phyloP scores from a whole-genome alignment of 64 coral and sea anemone genomes.

The Actinia tenebrosa region DNA sequence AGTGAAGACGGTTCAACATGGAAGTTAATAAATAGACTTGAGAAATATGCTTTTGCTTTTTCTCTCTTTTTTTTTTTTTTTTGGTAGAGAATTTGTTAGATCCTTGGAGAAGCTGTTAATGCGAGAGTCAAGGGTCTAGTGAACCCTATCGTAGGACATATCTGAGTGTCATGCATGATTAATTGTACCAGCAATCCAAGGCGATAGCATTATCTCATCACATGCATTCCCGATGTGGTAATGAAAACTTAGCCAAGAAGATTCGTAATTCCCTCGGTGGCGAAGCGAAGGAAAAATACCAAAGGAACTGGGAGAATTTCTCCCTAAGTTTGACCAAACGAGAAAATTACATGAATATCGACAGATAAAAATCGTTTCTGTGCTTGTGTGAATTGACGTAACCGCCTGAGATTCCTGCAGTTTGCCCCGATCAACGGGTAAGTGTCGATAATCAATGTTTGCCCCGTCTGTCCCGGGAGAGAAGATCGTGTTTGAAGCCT shows the following conservation, averaged over 20 bases:
- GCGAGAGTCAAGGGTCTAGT: neutral
- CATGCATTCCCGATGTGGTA: conserved; percentile 26
- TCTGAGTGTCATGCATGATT: conserved; percentile 17
- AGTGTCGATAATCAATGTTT: neutral
- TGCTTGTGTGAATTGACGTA: neutral
- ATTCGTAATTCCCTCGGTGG: conserved; percentile 23
- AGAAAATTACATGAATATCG: neutral
- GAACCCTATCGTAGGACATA: neutral
- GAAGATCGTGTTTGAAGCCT: neutral
- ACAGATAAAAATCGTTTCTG: neutral
- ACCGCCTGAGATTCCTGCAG: neutral
- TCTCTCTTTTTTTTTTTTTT: neutral
- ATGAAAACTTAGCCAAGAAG: conserved; percentile 3
- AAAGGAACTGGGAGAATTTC: conserved; percentile 26
- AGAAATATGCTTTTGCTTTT: neutral
- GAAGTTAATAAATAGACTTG: too few species aligned
- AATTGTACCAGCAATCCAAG: neutral
- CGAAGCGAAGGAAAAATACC: neutral
- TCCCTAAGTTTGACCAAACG: conserved; percentile 17
- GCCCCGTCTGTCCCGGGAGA: neutral
- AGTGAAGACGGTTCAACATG: neutral
- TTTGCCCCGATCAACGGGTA: conserved; percentile 4
- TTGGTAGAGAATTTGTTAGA: neutral
- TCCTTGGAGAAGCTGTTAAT: neutral
- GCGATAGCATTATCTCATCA: conserved; percentile 25